phyloP scores from a whole-genome alignment of 1,140 invertebrate genomes.

The Globodera rostochiensis region DNA sequence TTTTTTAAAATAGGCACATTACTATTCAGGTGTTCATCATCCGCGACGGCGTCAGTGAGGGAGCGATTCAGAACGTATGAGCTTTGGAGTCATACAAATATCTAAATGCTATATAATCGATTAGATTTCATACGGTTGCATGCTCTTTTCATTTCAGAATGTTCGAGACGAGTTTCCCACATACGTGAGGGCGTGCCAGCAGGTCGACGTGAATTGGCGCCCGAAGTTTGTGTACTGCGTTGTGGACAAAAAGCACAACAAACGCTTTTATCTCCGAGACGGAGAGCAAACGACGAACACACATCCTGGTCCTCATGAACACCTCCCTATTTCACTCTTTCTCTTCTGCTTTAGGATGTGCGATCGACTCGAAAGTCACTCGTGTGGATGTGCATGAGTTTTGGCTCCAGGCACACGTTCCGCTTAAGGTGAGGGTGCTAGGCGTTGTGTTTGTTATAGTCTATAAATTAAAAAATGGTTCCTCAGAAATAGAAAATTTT shows the following conservation, averaged over 20 bases:
- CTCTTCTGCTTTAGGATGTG: not conserved
- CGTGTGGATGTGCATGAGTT: slow-evolving; percentile 34
- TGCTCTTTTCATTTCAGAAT: not conserved
- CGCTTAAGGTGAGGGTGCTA: not conserved
- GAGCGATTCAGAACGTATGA: slow-evolving; percentile 18
- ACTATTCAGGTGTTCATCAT: slow-evolving; percentile 26
- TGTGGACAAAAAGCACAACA: slow-evolving; percentile 41
- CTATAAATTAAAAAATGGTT: not conserved
- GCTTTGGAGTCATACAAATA: not conserved
- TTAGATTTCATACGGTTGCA: not conserved
- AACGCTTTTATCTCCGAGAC: slow-evolving; percentile 34
- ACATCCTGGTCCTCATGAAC: not conserved
- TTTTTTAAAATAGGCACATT: not conserved
- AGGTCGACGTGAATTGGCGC: not conserved
- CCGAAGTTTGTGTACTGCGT: slow-evolving; percentile 38
- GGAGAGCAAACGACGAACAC: slow-evolving; percentile 18
- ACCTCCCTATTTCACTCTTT: not conserved
- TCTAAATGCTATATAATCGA: too few species aligned
- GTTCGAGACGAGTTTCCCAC: slow-evolving; percentile 5
- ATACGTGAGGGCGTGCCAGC: slow-evolving; percentile 1
- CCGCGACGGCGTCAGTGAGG: slow-evolving; percentile 39
- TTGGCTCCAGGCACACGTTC: slow-evolving; percentile 29
- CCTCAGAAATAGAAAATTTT: too few species aligned
- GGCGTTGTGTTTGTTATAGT: not conserved
- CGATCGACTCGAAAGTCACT: slow-evolving; percentile 26